phyloP scores from a whole-genome alignment of 2,888 invertebrate species.

The Morinoia aosen region DNA sequence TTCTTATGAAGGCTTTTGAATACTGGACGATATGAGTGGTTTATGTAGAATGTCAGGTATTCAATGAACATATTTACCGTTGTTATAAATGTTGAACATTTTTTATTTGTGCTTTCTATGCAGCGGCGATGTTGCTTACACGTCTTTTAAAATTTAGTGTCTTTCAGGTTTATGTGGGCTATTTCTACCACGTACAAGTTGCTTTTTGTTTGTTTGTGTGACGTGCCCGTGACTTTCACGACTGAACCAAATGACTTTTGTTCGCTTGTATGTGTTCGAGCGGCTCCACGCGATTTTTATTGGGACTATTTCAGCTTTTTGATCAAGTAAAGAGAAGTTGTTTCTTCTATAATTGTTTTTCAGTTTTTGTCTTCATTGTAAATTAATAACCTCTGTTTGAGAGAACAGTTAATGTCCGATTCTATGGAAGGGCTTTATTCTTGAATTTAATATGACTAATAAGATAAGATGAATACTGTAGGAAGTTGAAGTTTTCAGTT shows the following conservation, averaged over 20 bases:
- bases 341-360: not conserved
- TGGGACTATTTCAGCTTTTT: not conserved
- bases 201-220: not conserved
- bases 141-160: not conserved
- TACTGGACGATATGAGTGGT: not conserved
- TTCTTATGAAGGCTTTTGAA: slow-evolving; percentile 13
- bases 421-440: not conserved
- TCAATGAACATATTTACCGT: not conserved
- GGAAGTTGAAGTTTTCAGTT: not conserved
- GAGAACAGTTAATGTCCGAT: not conserved
- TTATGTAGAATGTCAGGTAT: not conserved
- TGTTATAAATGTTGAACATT: not conserved
- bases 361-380: too few relatives aligned
- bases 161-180: not conserved
- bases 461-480: not conserved
- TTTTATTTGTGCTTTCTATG: not conserved
- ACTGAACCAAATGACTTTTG: not conserved
- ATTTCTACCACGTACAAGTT: not conserved
- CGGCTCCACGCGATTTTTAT: not conserved
- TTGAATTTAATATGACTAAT: not conserved
- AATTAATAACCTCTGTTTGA: too few relatives aligned
- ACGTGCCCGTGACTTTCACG: not conserved
- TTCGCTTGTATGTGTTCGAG: not conserved
- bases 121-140: not conserved
- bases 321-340: not conserved